A percentile compares a stretch with the other conserved stretches of the same genome.
These are phyloP conservation scores for Ceuthmochares aereus DNA, from an alignment of 2,113 vertebrate genomes.

Conservation along the genomic window DNA sequence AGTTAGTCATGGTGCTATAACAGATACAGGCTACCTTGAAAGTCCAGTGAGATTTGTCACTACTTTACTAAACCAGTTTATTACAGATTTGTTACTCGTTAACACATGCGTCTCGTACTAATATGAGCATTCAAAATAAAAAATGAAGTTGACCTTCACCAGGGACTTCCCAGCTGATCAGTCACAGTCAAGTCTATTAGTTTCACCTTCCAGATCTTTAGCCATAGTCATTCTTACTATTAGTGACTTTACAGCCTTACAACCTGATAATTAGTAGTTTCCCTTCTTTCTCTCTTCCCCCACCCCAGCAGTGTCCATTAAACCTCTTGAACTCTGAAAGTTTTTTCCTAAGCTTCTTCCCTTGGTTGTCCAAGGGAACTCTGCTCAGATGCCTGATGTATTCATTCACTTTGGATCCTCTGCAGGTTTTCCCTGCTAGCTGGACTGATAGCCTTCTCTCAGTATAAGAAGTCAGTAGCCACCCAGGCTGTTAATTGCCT, in stretches of 20 bases:
- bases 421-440: not conserved
- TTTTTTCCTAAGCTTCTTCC: not conserved
- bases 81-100: not conserved
- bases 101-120: not conserved
- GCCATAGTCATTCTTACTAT: not conserved
- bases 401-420: not conserved
- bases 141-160: not conserved
- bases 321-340: not conserved
- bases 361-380: not conserved
- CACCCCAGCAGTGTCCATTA: not conserved
- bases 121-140: not conserved
- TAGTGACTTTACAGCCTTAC: not conserved
- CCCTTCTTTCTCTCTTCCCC: accelerated
- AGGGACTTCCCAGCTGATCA: not conserved
- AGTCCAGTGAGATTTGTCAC: not conserved
- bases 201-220: not conserved
- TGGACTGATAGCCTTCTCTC: not conserved
- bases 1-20: not conserved
- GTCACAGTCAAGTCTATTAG: not conserved
- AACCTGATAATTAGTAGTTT: not conserved
- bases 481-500: not conserved
- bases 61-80: not conserved
- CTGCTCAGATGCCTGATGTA: not conserved
- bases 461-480: not conserved
- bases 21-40: not conserved